Percentiles rank a stretch among this genome's conserved stretches.
These are phyloP conservation scores for Ornithoptera alexandrae DNA, from an alignment of 2,888 invertebrate genomes.

Conservation along the genomic window DNA sequence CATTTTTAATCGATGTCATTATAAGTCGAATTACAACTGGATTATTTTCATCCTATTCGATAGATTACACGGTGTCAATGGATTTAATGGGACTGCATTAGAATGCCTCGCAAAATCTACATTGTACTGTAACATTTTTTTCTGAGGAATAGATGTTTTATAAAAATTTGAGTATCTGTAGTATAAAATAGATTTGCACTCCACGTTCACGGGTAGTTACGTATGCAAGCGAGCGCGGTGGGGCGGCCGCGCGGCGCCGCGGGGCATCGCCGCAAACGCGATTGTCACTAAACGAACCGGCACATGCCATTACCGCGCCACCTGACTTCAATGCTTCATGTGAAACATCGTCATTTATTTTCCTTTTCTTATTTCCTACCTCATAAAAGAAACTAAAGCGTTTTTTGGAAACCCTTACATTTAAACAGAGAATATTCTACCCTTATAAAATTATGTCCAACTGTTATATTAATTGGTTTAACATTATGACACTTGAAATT, in stretches of 20 bases:
- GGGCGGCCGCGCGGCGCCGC: constrained; percentile 47
- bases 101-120: not conserved
- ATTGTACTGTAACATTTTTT: not conserved
- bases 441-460: no score
- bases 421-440: not conserved
- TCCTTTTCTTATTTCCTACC: constrained; percentile 24
- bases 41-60: no score
- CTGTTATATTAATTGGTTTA: no score
- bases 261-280: constrained; percentile 60
- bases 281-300: constrained; percentile 75
- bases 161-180: constrained; percentile 4
- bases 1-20: no score
- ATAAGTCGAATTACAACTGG: no score
- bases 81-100: not conserved
- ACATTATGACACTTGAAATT: no score
- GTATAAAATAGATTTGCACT: constrained; percentile 33
- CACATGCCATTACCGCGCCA: constrained; percentile 56
- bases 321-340: constrained; percentile 53
- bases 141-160: not conserved
- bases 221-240: constrained; percentile 38
- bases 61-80: not conserved
- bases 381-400: not conserved
- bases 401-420: not conserved
- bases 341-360: constrained; percentile 29
- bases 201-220: constrained; percentile 32